phyloP scores from a whole-genome alignment of 2,797 vertebrate species.

The Knipowitschia caucasica region DNA sequence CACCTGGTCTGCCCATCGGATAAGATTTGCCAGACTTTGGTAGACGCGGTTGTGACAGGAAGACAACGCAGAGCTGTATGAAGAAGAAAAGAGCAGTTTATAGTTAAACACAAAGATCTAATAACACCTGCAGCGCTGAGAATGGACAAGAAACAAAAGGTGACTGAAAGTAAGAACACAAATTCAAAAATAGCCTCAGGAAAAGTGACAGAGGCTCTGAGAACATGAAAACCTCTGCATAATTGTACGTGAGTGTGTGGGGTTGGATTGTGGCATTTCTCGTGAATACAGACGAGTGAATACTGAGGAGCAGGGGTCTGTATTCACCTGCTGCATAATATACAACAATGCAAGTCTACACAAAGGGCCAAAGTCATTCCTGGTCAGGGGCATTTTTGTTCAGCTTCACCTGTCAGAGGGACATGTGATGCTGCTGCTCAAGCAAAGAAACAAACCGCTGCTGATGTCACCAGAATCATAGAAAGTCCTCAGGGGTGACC shows the following conservation, averaged over 20 bases:
- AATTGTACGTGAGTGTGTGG: constrained; percentile 28
- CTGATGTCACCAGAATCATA: no score
- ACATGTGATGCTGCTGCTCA: no score
- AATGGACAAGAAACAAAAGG: neutral
- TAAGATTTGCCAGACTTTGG: constrained; percentile 96
- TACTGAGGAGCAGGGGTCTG: constrained; percentile 60
- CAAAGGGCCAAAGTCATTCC: no score
- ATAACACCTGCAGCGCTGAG: neutral
- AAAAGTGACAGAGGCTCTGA: constrained; percentile 12
- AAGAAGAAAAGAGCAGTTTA: neutral
- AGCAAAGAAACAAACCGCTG: no score
- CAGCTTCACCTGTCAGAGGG: no score
- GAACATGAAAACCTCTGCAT: constrained; percentile 15
- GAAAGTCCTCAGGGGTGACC: no score
- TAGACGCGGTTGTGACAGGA: constrained; percentile 96
- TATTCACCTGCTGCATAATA: constrained; percentile 56
- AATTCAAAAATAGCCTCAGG: constrained; percentile 12
- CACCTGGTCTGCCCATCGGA: constrained; percentile 97
- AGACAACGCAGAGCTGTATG: constrained; percentile 86
- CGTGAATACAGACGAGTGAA: constrained; percentile 38
- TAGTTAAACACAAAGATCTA: neutral
- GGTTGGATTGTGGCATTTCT: constrained; percentile 36
- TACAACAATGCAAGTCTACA: no score
- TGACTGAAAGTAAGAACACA: constrained; percentile 14
- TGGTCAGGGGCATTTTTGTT: no score